Evolutionary conservation across 2,888 invertebrate genomes (phyloP).

Genomic region (Tetanocera ferruginea): DNA sequence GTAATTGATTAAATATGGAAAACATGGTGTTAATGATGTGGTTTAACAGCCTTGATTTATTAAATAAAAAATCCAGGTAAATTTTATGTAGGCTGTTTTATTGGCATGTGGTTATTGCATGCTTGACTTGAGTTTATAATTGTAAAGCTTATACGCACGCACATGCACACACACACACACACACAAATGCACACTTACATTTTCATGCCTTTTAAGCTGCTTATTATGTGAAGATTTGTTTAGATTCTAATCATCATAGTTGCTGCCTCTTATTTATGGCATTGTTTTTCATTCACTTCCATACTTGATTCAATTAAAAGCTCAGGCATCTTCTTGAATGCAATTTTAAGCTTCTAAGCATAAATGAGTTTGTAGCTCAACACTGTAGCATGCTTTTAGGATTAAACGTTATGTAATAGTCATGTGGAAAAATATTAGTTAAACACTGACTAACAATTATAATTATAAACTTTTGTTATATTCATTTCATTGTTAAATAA

Average conservation of each 20-base stretch:
- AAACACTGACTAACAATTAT: too few relatives aligned
- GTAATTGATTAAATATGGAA: slow-evolving; percentile 27
- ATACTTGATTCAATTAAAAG: slow-evolving; percentile 30
- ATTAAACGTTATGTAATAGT: background rate
- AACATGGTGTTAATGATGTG: slow-evolving; percentile 37
- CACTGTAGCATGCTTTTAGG: slow-evolving; percentile 19
- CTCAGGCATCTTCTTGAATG: background rate
- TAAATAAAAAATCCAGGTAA: background rate
- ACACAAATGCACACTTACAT: background rate
- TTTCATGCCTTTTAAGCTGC: background rate
- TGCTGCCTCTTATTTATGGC: background rate
- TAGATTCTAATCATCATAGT: background rate
- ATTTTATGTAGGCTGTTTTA: too few relatives aligned
- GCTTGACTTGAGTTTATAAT: background rate
- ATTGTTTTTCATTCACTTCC: background rate
- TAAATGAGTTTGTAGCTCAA: background rate
- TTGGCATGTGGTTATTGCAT: too few relatives aligned
- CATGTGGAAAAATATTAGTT: background rate
- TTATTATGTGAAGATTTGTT: background rate
- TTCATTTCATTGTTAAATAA: too few relatives aligned
- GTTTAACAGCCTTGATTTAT: background rate
- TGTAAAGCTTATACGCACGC: background rate
- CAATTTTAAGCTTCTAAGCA: background rate
- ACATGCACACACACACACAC: background rate
- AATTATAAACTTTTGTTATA: too few relatives aligned